phyloP scores from a whole-genome alignment of 2,797 vertebrate genomes.

The Ciconia nigra region DNA sequence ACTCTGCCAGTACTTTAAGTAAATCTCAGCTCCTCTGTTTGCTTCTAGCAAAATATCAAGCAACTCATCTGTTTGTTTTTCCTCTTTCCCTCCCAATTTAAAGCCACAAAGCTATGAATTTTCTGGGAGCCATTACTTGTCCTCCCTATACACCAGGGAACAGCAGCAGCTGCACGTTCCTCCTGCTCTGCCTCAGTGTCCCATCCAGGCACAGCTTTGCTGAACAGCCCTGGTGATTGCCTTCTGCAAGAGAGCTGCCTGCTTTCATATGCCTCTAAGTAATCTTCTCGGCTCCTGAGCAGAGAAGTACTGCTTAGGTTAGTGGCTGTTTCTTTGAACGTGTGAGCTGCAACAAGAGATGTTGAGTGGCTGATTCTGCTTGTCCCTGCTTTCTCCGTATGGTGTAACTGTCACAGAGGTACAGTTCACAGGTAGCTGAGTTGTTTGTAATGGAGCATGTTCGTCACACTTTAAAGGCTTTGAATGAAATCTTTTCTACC shows the following conservation, averaged over 20 bases:
- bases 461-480: not conserved
- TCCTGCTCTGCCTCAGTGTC: not conserved
- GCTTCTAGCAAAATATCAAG: not conserved
- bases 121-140: not conserved
- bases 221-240: not conserved
- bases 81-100: not conserved
- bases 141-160: not conserved
- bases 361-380: not conserved
- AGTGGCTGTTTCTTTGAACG: not conserved
- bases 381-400: not conserved
- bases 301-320: not conserved
- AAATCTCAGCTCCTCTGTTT: not conserved
- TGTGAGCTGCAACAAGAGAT: not conserved
- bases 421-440: not conserved
- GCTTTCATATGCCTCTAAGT: not conserved
- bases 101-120: not conserved
- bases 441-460: not conserved
- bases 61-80: not conserved
- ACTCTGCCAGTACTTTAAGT: not conserved
- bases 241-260: not conserved
- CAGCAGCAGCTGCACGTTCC: not conserved
- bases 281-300: not conserved
- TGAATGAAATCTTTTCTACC: not conserved
- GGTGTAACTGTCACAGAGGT: not conserved
- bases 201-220: not conserved